Evolutionary conservation across 2,888 invertebrate genomes (phyloP).

Genomic region (Meloe dianella): DNA sequence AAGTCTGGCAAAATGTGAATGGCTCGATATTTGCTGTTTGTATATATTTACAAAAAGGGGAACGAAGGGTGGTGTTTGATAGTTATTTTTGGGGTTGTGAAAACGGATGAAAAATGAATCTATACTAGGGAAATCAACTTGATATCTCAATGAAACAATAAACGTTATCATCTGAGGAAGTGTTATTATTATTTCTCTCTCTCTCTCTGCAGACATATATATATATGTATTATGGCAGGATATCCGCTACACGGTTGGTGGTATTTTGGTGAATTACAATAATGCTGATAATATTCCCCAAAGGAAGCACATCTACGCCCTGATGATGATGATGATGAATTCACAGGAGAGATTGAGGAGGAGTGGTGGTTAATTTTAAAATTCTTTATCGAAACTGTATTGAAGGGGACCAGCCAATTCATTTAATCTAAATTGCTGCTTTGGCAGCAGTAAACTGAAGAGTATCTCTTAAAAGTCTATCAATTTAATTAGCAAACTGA

Average conservation of each 20-base stretch:
- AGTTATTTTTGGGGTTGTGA: slow-evolving; percentile 13
- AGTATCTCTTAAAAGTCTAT: not conserved
- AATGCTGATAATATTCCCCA: not conserved
- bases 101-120: not conserved
- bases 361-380: not conserved
- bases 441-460: slow-evolving; percentile 1
- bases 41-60: not conserved
- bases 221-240: not conserved
- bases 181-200: not conserved
- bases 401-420: not conserved
- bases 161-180: slow-evolving; percentile 4
- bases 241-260: slow-evolving; percentile 1
- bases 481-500: slow-evolving; percentile 16
- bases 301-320: not conserved
- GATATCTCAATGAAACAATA: slow-evolving; percentile 13
- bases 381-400: not conserved
- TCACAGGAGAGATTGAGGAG: not conserved
- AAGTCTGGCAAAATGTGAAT: slow-evolving; percentile 20
- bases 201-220: too few relatives aligned
- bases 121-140: slow-evolving; percentile 8
- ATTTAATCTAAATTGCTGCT: slow-evolving; percentile 17
- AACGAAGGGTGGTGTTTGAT: not conserved
- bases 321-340: not conserved
- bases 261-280: slow-evolving; percentile 5
- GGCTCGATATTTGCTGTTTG: not conserved